Evolutionary conservation across 30 jellyfish, hydroid and myxozoan genomes (phyloP).

Genomic region (Nemopilema nomurai): DNA sequence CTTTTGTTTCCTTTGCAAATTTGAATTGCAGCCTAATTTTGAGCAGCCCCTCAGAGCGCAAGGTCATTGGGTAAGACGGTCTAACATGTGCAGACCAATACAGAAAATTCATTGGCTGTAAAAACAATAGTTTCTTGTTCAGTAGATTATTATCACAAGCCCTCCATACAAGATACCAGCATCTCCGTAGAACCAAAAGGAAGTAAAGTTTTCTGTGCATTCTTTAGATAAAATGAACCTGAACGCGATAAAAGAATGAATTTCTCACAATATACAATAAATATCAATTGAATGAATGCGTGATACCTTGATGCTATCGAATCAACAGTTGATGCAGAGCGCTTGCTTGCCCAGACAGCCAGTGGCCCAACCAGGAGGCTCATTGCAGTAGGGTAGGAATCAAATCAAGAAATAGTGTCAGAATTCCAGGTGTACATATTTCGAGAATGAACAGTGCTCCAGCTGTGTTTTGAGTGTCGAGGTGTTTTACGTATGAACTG

Average conservation of each 20-base stretch:
- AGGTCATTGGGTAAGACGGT: conserved; percentile 33
- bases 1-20: too few species aligned
- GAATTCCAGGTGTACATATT: conserved; percentile 15
- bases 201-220: conserved; percentile 25
- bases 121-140: conserved; percentile 27
- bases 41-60: conserved; percentile 40
- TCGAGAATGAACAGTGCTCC: conserved; percentile 30
- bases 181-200: conserved; percentile 30
- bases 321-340: conserved; percentile 56
- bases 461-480: conserved; percentile 38
- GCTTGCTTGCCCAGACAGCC: conserved; percentile 43
- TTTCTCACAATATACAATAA: conserved; percentile 37
- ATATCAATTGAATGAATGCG: conserved; percentile 6
- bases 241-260: conserved; percentile 30
- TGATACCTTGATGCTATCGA: conserved; percentile 18
- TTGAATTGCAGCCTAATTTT: too few species aligned
- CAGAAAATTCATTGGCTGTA: conserved; percentile 5
- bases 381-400: neutral
- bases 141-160: neutral
- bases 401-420: conserved; percentile 9
- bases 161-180: conserved; percentile 31
- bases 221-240: conserved; percentile 37
- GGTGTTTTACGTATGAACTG: conserved; percentile 52
- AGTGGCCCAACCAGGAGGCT: conserved; percentile 12
- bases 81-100: conserved; percentile 31